Percentiles rank a stretch among this genome's conserved stretches.
phyloP scores from a whole-genome alignment of 2,888 invertebrate genomes.

The Drymonia ruficornis region DNA sequence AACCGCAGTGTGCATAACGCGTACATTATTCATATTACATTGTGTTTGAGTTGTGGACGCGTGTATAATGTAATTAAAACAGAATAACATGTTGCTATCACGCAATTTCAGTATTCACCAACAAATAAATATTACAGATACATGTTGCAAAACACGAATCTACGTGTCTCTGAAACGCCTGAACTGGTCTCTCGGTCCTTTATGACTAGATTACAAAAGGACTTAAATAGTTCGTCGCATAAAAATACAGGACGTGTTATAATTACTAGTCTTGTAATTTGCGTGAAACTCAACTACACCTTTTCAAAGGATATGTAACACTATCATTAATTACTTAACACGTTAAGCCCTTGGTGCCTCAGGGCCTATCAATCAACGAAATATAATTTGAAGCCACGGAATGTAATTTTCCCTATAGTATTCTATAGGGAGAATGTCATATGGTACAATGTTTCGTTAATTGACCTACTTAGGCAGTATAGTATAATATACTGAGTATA shows the following conservation, averaged over 20 bases:
- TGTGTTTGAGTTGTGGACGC: conserved; percentile 9
- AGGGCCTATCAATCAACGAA: conserved; percentile 31
- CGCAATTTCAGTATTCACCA: not conserved
- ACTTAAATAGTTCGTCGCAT: too few species aligned
- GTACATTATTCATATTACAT: not conserved
- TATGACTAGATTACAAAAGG: too few species aligned
- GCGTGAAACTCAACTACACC: too few species aligned
- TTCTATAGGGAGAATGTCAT: conserved; percentile 11
- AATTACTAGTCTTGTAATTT: too few species aligned
- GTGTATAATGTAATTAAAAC: conserved; percentile 29
- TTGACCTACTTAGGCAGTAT: not conserved
- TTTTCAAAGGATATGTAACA: not conserved
- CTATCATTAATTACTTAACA: conserved; percentile 25
- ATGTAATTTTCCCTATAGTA: conserved; percentile 12
- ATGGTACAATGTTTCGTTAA: not conserved
- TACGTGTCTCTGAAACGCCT: too few species aligned
- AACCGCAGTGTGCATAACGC: not conserved
- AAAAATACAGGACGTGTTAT: too few species aligned
- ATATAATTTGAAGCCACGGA: conserved; percentile 27
- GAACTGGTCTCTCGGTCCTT: not conserved
- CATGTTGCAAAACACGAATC: not conserved
- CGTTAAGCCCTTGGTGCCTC: conserved; percentile 17
- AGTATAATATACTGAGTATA: not conserved
- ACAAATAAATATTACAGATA: not conserved
- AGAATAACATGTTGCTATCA: not conserved